Conservation (phyloP, 2,888 invertebrate species). For the Monochamus alternatus region DNA sequence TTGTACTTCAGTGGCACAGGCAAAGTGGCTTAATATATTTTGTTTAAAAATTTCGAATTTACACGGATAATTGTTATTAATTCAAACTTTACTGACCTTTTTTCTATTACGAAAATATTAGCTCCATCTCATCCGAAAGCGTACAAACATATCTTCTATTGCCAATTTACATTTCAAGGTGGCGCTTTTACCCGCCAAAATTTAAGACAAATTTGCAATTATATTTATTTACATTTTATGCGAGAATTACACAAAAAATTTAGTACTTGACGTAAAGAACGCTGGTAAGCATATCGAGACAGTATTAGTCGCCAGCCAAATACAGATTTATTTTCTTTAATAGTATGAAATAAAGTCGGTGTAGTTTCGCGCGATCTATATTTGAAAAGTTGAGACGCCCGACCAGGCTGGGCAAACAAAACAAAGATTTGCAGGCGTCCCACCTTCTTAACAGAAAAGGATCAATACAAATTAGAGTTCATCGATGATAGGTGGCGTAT, state of each 20-base stretch:
- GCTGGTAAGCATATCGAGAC: neutral
- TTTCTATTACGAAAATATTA: conserved; percentile 69
- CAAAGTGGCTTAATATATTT: conserved; percentile 13
- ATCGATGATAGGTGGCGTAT: conserved; percentile 42
- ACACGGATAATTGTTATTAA: conserved; percentile 56
- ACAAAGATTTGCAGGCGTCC: conserved; percentile 37
- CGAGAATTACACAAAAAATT: neutral
- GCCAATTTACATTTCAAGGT: conserved; percentile 50
- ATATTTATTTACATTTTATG: conserved; percentile 1
- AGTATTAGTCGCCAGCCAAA: neutral
- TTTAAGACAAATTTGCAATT: conserved; percentile 6
- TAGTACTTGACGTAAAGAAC: neutral
- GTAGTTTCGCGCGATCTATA: conserved; percentile 37
- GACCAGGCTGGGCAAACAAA: conserved; percentile 39
- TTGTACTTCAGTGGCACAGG: conserved; percentile 15
- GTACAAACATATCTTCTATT: conserved; percentile 65
- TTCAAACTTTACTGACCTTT: conserved; percentile 70
- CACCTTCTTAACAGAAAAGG: conserved; percentile 37
- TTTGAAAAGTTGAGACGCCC: conserved; percentile 38
- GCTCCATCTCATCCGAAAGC: conserved; percentile 70
- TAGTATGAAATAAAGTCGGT: conserved; percentile 1
- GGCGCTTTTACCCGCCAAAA: conserved; percentile 53
- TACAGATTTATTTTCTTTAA: neutral
- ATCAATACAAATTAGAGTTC: conserved; percentile 43
- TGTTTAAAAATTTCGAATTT: conserved; percentile 5